Percentiles rank a stretch among this genome's conserved stretches.
These are phyloP conservation scores for Ectropis grisescens DNA, from an alignment of 1,140 invertebrate species.

Conservation along the genomic window DNA sequence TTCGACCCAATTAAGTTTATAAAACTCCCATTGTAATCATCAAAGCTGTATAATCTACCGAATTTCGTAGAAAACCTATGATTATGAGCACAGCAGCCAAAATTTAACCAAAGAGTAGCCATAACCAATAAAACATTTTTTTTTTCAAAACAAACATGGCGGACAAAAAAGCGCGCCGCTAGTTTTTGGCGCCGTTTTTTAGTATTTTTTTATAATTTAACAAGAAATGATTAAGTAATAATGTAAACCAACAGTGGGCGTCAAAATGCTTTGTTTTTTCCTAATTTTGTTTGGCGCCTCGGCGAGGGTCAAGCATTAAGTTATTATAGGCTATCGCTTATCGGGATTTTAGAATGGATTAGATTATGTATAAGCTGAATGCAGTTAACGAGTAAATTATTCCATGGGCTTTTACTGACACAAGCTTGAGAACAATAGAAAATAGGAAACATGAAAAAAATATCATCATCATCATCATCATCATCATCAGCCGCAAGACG, in stretches of 20 bases:
- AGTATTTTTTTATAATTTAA: conserved; percentile 9
- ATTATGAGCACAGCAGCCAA: conserved; percentile 15
- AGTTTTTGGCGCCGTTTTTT: conserved; percentile 29
- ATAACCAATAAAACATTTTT: conserved; percentile 18
- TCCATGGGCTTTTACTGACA: too few species aligned
- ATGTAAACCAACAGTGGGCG: conserved; percentile 35
- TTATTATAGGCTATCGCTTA: neutral
- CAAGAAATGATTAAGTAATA: conserved; percentile 24
- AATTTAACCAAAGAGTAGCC: conserved; percentile 10
- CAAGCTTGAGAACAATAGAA: too few species aligned
- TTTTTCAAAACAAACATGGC: conserved; percentile 9
- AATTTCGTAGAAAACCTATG: conserved; percentile 4
- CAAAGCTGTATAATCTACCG: neutral
- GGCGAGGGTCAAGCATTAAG: neutral
- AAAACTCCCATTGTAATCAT: too few species aligned
- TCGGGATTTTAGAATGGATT: neutral
- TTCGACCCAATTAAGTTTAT: too few species aligned
- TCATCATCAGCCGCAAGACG: too few species aligned
- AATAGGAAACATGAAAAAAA: too few species aligned
- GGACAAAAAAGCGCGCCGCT: conserved; percentile 11
- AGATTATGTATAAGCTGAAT: too few species aligned
- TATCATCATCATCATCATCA: too few species aligned
- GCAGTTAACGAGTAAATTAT: too few species aligned
- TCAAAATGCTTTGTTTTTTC: conserved; percentile 13
- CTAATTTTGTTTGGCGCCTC: conserved; percentile 4